Conservation (phyloP, 2,113 vertebrate genomes). For the Bolborhynchus lineola region DNA sequence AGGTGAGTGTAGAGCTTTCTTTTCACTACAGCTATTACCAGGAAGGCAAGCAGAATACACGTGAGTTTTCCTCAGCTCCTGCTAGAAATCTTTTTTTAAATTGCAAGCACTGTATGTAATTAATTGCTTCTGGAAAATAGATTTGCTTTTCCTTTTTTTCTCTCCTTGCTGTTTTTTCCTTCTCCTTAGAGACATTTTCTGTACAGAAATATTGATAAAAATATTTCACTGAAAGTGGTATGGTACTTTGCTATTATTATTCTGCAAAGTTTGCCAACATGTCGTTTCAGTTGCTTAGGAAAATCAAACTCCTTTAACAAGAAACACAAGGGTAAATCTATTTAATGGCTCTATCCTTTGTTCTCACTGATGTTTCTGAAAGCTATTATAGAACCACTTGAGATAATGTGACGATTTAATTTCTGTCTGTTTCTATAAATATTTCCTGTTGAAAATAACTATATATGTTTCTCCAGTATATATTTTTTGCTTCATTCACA, state of each 20-base stretch:
- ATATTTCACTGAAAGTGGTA: neutral
- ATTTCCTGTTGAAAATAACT: neutral
- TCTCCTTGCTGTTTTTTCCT: neutral
- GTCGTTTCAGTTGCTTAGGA: neutral
- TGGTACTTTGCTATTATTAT: neutral
- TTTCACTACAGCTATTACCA: constrained; percentile 24
- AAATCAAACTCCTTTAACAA: neutral
- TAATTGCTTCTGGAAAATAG: neutral
- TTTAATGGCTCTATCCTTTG: neutral
- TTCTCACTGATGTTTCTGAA: neutral
- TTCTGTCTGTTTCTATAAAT: neutral
- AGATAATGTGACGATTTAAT: neutral
- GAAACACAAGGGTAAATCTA: neutral
- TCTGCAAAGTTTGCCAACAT: neutral
- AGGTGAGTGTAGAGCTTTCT: constrained; percentile 23
- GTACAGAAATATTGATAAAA: neutral
- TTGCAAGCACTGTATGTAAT: neutral
- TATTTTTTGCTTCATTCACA: constrained; percentile 21
- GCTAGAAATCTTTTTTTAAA: neutral
- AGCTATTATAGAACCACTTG: neutral
- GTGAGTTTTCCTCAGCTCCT: constrained; percentile 46
- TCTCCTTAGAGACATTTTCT: neutral
- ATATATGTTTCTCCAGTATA: neutral
- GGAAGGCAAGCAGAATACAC: constrained; percentile 32
- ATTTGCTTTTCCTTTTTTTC: neutral